Percentiles rank a stretch among this genome's conserved stretches.
These are phyloP conservation scores for Microctonus brassicae DNA, from an alignment of 2,888 invertebrate genomes.

Conservation along the genomic window DNA sequence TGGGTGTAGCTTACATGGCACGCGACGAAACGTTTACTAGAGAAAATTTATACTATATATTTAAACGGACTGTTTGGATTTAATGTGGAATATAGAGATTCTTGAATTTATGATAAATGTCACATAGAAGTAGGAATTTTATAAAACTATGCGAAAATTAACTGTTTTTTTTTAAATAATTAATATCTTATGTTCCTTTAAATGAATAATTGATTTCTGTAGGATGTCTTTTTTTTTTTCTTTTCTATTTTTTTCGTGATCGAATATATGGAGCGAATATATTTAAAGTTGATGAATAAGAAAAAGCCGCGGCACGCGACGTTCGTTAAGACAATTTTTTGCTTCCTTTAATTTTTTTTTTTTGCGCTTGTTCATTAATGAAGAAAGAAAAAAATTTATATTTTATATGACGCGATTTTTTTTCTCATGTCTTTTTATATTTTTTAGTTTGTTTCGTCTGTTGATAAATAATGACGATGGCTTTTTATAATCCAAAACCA, in stretches of 20 bases:
- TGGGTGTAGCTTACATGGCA: conserved; percentile 45
- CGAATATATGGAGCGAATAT: not conserved
- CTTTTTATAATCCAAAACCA: conserved; percentile 13
- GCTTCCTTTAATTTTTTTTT: conserved; percentile 28
- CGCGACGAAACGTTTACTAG: conserved; percentile 38
- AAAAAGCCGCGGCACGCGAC: conserved; percentile 54
- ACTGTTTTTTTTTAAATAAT: not conserved
- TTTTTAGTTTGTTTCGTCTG: conserved; percentile 29
- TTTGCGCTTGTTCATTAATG: conserved; percentile 23
- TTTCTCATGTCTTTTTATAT: conserved; percentile 18
- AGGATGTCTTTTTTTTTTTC: not conserved
- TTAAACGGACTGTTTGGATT: not conserved
- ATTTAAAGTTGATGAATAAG: not conserved
- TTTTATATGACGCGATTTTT: not conserved
- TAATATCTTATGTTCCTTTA: not conserved
- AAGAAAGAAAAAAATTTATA: not conserved
- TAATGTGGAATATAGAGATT: not conserved
- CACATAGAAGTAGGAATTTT: no score
- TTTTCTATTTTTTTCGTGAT: not conserved
- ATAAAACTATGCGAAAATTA: not conserved
- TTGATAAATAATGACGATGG: conserved; percentile 16
- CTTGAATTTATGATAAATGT: not conserved
- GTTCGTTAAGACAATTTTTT: conserved; percentile 52
- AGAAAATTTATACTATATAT: conserved; percentile 11
- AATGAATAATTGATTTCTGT: not conserved